These are phyloP conservation scores for Phlogophora meticulosa DNA, from an alignment of 2,888 invertebrate genomes.

Conservation along the genomic window DNA sequence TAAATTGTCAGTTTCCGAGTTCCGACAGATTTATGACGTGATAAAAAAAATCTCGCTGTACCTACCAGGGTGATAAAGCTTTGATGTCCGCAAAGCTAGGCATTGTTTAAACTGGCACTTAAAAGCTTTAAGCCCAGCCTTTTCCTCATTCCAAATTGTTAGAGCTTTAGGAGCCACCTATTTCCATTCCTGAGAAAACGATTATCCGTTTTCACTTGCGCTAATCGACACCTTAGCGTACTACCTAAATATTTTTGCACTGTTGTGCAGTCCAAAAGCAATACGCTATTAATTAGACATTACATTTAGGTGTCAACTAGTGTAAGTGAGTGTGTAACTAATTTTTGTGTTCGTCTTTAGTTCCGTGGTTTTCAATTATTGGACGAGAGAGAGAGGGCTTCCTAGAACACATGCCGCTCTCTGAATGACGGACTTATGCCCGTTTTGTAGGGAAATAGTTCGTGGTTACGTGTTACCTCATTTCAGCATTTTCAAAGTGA, in stretches of 20 bases:
- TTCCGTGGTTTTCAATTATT: too few relatives aligned
- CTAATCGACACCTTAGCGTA: too few relatives aligned
- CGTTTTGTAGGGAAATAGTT: conserved; percentile 1
- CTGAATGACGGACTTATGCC: too few relatives aligned
- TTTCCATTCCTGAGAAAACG: not conserved
- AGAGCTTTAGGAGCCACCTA: not conserved
- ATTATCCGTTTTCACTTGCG: too few relatives aligned
- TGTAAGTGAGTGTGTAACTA: too few relatives aligned
- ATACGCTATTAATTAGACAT: too few relatives aligned
- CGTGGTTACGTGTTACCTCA: not conserved
- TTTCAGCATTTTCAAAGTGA: conserved; percentile 1
- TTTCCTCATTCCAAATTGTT: conserved; percentile 15
- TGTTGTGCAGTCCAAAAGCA: too few relatives aligned
- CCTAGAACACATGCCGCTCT: too few relatives aligned
- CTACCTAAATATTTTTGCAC: too few relatives aligned
- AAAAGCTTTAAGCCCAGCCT: conserved; percentile 29
- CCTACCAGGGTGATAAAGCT: conserved; percentile 15
- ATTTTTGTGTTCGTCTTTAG: too few relatives aligned
- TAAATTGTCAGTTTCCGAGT: not conserved
- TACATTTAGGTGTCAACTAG: too few relatives aligned
- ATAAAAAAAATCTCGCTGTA: conserved; percentile 26
- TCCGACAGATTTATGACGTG: conserved; percentile 11
- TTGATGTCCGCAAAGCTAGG: conserved; percentile 22
- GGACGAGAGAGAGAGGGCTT: too few relatives aligned
- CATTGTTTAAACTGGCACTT: conserved; percentile 20